Conservation (phyloP, 2,888 invertebrate genomes). For the Epiperipatus broadwayi region DNA sequence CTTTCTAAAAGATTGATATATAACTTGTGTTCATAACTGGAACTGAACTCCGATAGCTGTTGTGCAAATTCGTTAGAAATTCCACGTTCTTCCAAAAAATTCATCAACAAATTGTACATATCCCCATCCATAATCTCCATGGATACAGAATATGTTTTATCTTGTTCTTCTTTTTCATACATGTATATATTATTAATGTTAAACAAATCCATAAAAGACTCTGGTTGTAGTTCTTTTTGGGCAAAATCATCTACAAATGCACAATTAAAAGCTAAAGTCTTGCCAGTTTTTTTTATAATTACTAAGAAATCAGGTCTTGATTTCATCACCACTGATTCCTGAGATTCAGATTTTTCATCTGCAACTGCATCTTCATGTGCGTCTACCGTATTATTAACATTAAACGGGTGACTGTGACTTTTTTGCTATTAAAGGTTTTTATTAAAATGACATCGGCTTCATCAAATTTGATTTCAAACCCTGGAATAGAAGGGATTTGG, state of each 20-base stretch:
- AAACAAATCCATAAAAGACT: too few relatives aligned
- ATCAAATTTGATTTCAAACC: slow-evolving; percentile 54
- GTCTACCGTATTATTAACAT: slow-evolving; percentile 87
- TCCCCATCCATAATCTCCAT: slow-evolving; percentile 90
- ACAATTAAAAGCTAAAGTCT: slow-evolving; percentile 64
- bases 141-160: slow-evolving; percentile 68
- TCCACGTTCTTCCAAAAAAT: slow-evolving; percentile 85
- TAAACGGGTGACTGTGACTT: too few relatives aligned
- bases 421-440: slow-evolving; percentile 39
- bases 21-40: slow-evolving; percentile 73
- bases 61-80: slow-evolving; percentile 78
- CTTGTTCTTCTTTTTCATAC: slow-evolving; percentile 66
- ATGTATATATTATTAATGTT: slow-evolving; percentile 83
- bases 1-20: slow-evolving; percentile 73
- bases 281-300: slow-evolving; percentile 49
- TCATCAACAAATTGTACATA: slow-evolving; percentile 80
- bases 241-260: slow-evolving; percentile 45
- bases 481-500: too few relatives aligned
- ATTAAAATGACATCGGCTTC: slow-evolving; percentile 67
- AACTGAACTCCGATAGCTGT: slow-evolving; percentile 66
- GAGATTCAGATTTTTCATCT: too few relatives aligned
- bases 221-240: slow-evolving; percentile 23
- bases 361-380: slow-evolving; percentile 56
- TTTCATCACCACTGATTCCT: too few relatives aligned
- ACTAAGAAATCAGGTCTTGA: slow-evolving; percentile 80